Base-by-base conservation (phyloP, 2,888 invertebrate species). In the Mimachlamys varia region DNA sequence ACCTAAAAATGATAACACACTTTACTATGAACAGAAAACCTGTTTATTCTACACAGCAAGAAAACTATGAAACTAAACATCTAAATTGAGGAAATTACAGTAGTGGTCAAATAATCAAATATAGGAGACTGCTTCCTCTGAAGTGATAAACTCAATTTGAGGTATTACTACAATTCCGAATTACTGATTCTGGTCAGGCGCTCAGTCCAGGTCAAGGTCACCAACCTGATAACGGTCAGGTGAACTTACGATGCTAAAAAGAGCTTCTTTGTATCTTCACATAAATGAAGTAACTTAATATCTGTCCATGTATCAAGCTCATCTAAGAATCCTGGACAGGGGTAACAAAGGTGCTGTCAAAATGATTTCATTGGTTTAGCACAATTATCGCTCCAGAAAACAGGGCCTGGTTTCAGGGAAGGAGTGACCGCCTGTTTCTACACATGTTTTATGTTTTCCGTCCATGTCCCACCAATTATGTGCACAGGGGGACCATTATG, bases 91-190 rank as follows among this genome's bases (percentile, higher is more conserved):
- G 76, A 76, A 76, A 76, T 76, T 1, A 15, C 10, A 76, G 1
- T 4, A 76, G 76, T 76, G 76, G 33, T 76, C 76, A 76, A 62
- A 17, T 76, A 76, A 76, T 76, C 33, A 76, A 76, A 76, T 33
- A 76, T 27, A 76, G 76, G 33, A 76, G 76, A 76, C 76, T 27
- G 76, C 33, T 76, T 76, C 33, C 76, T 27, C 76, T 33, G 33
- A 33, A 76, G 33, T 15, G 76, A 76, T 76, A 76, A 76, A 76
- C 76, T 76, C 33, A 76, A 76, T 76, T 76, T 76, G 27, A 27
- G 27, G 33, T 12, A 22, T 33, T 22, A 76, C 76, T 76, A 76
- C 33, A 76, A 76, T 76, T 27, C 27, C 22, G 12, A 7, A 76
- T 76, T 76, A 12, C 76, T 33, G 76, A 76, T 76, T 76, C 76